phyloP scores from a whole-genome alignment of 2,113 vertebrate species.

The Delphinapterus leucas region DNA sequence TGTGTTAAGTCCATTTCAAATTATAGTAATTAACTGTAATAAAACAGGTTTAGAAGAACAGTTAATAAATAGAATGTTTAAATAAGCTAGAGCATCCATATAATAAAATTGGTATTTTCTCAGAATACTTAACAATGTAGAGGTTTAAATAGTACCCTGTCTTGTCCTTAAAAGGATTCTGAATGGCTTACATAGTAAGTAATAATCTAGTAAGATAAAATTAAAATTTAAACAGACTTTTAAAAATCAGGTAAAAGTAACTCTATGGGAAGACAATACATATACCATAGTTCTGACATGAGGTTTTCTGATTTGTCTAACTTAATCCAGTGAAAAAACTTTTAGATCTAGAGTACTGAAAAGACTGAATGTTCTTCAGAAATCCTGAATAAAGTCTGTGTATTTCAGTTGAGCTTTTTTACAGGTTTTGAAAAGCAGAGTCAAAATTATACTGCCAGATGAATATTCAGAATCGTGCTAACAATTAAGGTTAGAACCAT shows the following conservation, averaged over 20 bases:
- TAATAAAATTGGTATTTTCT: constrained; percentile 21
- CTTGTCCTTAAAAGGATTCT: constrained; percentile 21
- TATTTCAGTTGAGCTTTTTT: not conserved
- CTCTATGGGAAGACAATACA: not conserved
- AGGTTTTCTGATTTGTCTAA: constrained; percentile 8
- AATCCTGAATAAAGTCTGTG: constrained; percentile 40
- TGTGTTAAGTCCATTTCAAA: constrained; percentile 54
- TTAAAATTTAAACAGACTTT: not conserved
- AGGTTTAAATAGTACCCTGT: constrained; percentile 28
- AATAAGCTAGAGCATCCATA: not conserved
- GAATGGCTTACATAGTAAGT: not conserved
- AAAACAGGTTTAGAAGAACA: constrained; percentile 44
- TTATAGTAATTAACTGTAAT: constrained; percentile 58
- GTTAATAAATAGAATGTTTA: constrained; percentile 43
- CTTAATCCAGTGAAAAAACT: not conserved
- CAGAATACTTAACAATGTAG: constrained; percentile 22
- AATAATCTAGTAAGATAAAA: not conserved
- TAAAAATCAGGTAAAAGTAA: constrained; percentile 23
- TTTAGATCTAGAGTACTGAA: constrained; percentile 16
- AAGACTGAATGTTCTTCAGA: constrained; percentile 14
- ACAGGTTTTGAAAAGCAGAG: constrained; percentile 13
- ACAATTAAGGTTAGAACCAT: not conserved
- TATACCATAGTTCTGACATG: not conserved
- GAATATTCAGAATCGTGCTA: not conserved
- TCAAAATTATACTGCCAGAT: not conserved